Conservation (phyloP, 2,113 vertebrate genomes). For the Uropsilus gracilis region DNA sequence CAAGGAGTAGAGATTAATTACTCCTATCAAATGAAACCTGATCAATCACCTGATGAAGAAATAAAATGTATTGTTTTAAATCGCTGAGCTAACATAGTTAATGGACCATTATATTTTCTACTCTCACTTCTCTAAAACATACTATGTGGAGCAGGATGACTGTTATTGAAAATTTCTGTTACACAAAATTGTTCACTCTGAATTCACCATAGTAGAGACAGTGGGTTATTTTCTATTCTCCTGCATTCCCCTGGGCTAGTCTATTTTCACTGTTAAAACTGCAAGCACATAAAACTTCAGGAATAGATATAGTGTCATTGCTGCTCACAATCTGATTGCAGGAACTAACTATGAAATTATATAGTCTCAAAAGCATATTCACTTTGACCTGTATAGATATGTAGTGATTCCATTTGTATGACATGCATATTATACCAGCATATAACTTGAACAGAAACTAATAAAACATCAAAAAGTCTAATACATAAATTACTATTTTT, state of each 20-base stretch:
- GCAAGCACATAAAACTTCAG: not conserved
- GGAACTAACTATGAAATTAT: not conserved
- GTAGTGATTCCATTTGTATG: not conserved
- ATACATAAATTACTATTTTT: not conserved
- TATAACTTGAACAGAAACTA: not conserved
- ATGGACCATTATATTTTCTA: not conserved
- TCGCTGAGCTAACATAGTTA: not conserved
- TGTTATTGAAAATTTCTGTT: not conserved
- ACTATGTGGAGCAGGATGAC: not conserved
- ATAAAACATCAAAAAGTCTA: not conserved
- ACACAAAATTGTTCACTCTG: not conserved
- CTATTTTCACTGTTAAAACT: not conserved
- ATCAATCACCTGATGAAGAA: not conserved
- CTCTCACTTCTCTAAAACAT: not conserved
- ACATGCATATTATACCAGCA: not conserved
- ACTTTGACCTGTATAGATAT: not conserved
- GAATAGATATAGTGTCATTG: not conserved
- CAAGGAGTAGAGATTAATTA: not conserved
- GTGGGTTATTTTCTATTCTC: not conserved
- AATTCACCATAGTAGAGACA: not conserved
- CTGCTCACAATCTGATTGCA: not conserved
- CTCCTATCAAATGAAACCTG: not conserved
- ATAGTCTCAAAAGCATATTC: not conserved
- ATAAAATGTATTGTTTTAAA: not conserved
- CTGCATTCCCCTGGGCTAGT: not conserved